Conservation (phyloP, 2,113 vertebrate species). For the Tichodroma muraria region DNA sequence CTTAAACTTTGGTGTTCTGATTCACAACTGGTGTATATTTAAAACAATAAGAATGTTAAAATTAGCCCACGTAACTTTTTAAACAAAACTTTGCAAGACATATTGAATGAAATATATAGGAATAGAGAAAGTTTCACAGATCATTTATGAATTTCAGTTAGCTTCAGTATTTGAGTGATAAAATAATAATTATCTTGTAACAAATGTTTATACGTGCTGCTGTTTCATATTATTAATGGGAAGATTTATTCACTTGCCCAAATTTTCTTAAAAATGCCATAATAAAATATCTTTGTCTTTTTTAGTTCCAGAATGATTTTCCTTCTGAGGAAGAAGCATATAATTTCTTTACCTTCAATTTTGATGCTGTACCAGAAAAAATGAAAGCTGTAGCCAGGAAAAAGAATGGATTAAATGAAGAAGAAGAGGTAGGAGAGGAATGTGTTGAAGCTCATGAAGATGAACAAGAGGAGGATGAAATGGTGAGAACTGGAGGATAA, state of each 20-base stretch:
- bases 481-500: not conserved
- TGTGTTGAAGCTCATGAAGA: not conserved
- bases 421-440: constrained; percentile 58
- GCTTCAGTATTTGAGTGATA: not conserved
- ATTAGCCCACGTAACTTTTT: not conserved
- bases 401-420: constrained; percentile 25
- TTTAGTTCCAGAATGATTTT: constrained; percentile 67
- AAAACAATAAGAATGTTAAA: not conserved
- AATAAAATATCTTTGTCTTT: not conserved
- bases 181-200: not conserved
- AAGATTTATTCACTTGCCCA: not conserved
- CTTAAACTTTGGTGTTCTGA: not conserved
- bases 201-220: not conserved
- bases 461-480: constrained; percentile 55
- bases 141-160: not conserved
- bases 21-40: not conserved
- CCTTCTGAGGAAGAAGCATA: constrained; percentile 85
- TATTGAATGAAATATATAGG: not conserved
- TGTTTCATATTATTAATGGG: not conserved
- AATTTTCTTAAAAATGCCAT: not conserved
- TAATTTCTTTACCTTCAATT: constrained; percentile 92
- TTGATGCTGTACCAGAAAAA: constrained; percentile 76
- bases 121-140: not conserved
- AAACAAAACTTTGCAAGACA: not conserved
- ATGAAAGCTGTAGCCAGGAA: not conserved